phyloP scores from a whole-genome alignment of 2,888 invertebrate genomes.

The Campoletis raptor region DNA sequence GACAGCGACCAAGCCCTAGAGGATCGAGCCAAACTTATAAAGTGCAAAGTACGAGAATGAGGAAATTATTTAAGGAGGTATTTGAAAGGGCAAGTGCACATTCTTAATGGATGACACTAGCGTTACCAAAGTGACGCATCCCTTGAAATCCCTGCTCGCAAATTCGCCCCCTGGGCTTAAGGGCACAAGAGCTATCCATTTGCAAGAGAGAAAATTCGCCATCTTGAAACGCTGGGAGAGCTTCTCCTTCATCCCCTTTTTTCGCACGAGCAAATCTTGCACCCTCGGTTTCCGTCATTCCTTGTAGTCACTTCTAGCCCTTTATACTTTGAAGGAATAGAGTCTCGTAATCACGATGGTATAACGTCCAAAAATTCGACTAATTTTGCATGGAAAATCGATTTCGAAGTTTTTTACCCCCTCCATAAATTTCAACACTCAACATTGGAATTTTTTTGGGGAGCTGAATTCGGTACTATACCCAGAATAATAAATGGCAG shows the following conservation, averaged over 20 bases:
- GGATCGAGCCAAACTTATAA: conserved; percentile 7
- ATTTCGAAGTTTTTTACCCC: conserved; percentile 34
- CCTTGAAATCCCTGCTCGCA: conserved; percentile 69
- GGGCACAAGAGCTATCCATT: conserved; percentile 26
- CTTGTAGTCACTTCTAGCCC: conserved; percentile 7
- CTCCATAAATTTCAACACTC: not conserved
- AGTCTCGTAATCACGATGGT: conserved; percentile 67
- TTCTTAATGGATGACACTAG: conserved; percentile 69
- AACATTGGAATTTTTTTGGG: no score
- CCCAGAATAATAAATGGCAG: no score
- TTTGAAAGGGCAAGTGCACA: conserved; percentile 12
- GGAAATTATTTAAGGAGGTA: conserved; percentile 11
- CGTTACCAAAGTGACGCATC: conserved; percentile 68
- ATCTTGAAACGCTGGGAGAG: conserved; percentile 21
- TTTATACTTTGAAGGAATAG: not conserved
- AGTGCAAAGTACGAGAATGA: conserved; percentile 32
- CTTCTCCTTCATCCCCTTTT: conserved; percentile 28
- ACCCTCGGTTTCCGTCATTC: conserved; percentile 11
- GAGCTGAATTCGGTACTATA: not conserved
- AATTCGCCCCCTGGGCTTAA: conserved; percentile 15
- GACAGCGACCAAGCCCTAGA: not conserved
- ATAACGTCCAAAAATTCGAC: conserved; percentile 49
- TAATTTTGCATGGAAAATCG: conserved; percentile 37
- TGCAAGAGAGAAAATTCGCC: conserved; percentile 29
- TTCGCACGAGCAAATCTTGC: conserved; percentile 32